Conservation (phyloP, 2,888 invertebrate genomes). For the Trachelus troglodyta region DNA sequence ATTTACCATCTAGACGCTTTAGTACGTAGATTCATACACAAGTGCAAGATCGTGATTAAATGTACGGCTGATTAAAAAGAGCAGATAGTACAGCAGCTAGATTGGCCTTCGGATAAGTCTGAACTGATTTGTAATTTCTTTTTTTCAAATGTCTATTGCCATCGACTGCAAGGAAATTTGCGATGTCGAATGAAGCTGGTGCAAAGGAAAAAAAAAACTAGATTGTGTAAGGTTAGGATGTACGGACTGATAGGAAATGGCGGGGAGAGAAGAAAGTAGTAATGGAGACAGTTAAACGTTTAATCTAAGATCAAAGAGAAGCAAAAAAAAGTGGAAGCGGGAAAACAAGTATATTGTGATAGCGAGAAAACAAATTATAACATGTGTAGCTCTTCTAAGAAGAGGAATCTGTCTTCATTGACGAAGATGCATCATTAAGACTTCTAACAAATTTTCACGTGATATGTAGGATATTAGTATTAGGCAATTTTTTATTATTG, state of each 20-base stretch:
- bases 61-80: background rate
- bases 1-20: background rate
- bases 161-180: background rate
- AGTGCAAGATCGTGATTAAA: background rate
- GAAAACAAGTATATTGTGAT: slow-evolving; percentile 49
- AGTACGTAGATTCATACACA: background rate
- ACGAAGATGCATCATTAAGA: slow-evolving; percentile 57
- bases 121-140: background rate
- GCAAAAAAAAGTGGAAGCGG: slow-evolving; percentile 20
- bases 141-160: background rate
- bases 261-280: background rate
- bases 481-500: slow-evolving; percentile 31
- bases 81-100: background rate
- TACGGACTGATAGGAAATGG: slow-evolving; percentile 2
- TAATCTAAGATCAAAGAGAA: slow-evolving; percentile 23
- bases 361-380: slow-evolving; percentile 52
- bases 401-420: slow-evolving; percentile 51
- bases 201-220: slow-evolving; percentile 13
- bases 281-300: slow-evolving; percentile 20
- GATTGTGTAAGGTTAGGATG: slow-evolving; percentile 12
- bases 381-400: slow-evolving; percentile 48
- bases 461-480: slow-evolving; percentile 46
- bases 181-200: background rate
- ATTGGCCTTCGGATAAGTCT: background rate
- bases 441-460: slow-evolving; percentile 57